Evolutionary conservation across 1,140 invertebrate species (phyloP).

Genomic region (Drosophila erecta): DNA sequence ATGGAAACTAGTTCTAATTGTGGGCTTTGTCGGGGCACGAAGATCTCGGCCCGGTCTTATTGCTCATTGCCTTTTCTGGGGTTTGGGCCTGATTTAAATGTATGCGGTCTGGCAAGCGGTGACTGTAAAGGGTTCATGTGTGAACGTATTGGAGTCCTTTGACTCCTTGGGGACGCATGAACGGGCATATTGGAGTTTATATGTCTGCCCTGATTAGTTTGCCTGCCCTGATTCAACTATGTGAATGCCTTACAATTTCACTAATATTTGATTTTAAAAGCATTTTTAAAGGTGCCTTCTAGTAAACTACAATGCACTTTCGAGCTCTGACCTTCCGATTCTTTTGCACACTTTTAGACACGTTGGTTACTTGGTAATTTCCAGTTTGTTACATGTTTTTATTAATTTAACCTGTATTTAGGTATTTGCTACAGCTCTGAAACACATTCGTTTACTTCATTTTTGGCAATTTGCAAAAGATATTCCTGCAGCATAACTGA

Average conservation of each 20-base stretch:
- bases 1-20: constrained; percentile 52
- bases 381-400: too few relatives aligned
- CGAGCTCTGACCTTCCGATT: too few relatives aligned
- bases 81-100: constrained; percentile 46
- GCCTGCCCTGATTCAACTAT: too few relatives aligned
- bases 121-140: constrained; percentile 18
- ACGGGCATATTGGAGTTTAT: constrained; percentile 22
- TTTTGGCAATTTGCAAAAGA: background rate
- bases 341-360: too few relatives aligned
- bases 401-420: too few relatives aligned
- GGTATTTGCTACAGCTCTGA: background rate
- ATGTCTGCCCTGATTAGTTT: constrained; percentile 4
- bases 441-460: background rate
- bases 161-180: constrained; percentile 28
- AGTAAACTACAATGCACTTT: too few relatives aligned
- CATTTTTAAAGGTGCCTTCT: too few relatives aligned
- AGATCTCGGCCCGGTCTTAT: constrained; percentile 40
- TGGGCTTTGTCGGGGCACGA: constrained; percentile 38
- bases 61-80: constrained; percentile 36
- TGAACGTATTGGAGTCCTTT: constrained; percentile 27
- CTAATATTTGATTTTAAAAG: too few relatives aligned
- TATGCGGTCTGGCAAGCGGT: constrained; percentile 20
- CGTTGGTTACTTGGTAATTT: too few relatives aligned
- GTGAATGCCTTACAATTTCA: too few relatives aligned
- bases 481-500: background rate